phyloP scores from a whole-genome alignment of 2,888 invertebrate genomes.

The Chloroclysta siterata region DNA sequence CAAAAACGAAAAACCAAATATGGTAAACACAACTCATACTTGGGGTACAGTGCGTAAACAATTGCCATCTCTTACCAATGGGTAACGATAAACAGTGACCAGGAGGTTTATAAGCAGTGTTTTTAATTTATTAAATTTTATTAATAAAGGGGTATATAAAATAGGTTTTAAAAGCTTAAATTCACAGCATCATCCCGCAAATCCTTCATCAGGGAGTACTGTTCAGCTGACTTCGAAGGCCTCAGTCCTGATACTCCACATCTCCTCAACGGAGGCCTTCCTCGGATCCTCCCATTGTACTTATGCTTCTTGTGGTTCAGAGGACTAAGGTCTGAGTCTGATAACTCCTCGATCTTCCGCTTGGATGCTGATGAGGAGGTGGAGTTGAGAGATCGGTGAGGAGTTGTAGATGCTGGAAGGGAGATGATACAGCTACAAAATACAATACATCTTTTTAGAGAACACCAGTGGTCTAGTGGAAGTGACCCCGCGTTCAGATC shows the following conservation, averaged over 20 bases:
- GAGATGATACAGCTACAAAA: background rate
- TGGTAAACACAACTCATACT: no score
- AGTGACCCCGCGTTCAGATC: no score
- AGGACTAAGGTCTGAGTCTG: constrained; percentile 69
- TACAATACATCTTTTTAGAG: background rate
- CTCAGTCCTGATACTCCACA: constrained; percentile 60
- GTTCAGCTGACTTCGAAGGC: constrained; percentile 62
- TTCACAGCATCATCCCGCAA: constrained; percentile 62
- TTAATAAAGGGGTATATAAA: no score
- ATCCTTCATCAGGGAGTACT: constrained; percentile 56
- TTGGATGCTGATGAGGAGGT: constrained; percentile 70
- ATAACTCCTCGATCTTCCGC: constrained; percentile 67
- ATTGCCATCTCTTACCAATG: no score
- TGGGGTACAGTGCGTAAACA: no score
- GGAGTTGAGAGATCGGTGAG: constrained; percentile 55
- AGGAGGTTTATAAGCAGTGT: no score
- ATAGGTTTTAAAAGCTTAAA: constrained; percentile 56
- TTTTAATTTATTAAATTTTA: no score
- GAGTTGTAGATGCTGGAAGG: constrained; percentile 58
- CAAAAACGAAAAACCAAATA: no score
- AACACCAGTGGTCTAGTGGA: no score
- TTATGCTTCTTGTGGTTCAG: constrained; percentile 75
- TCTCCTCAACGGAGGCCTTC: constrained; percentile 70
- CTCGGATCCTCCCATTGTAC: constrained; percentile 70
- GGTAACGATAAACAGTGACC: no score